These are phyloP conservation scores for Aproaerema taeniolella DNA, from an alignment of 2,888 invertebrate species.

Conservation along the genomic window DNA sequence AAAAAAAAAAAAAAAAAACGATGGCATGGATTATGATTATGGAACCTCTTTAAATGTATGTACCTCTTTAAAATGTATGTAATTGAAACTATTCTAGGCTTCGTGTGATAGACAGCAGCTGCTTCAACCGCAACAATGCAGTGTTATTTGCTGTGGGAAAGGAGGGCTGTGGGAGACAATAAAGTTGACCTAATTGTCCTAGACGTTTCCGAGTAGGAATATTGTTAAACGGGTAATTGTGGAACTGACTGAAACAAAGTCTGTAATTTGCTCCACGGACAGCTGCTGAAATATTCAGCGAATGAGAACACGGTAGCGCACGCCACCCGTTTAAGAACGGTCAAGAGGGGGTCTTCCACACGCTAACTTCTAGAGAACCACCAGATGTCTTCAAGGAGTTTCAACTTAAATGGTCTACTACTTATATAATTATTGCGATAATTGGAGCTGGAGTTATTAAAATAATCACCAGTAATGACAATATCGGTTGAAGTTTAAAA, in stretches of 20 bases:
- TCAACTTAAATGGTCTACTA: constrained; percentile 22
- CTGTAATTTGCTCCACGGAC: constrained; percentile 60
- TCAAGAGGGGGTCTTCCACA: constrained; percentile 30
- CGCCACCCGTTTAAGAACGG: constrained; percentile 31
- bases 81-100: too few species aligned
- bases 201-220: constrained; percentile 36
- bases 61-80: too few species aligned
- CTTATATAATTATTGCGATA: constrained; percentile 9
- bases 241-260: constrained; percentile 38
- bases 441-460: not conserved
- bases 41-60: too few species aligned
- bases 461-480: too few species aligned
- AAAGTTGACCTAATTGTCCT: constrained; percentile 54
- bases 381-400: constrained; percentile 39
- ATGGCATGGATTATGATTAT: too few species aligned
- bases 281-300: constrained; percentile 64
- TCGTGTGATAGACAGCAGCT: constrained; percentile 20
- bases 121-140: constrained; percentile 25
- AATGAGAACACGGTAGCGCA: constrained; percentile 48
- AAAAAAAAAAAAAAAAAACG: too few species aligned
- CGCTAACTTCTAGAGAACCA: constrained; percentile 34
- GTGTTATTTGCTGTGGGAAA: constrained; percentile 47
- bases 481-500: too few species aligned
- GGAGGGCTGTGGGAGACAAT: constrained; percentile 40
- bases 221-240: constrained; percentile 53